Conservation (phyloP, 2,113 vertebrate species). For the Rhinogobius similis region DNA sequence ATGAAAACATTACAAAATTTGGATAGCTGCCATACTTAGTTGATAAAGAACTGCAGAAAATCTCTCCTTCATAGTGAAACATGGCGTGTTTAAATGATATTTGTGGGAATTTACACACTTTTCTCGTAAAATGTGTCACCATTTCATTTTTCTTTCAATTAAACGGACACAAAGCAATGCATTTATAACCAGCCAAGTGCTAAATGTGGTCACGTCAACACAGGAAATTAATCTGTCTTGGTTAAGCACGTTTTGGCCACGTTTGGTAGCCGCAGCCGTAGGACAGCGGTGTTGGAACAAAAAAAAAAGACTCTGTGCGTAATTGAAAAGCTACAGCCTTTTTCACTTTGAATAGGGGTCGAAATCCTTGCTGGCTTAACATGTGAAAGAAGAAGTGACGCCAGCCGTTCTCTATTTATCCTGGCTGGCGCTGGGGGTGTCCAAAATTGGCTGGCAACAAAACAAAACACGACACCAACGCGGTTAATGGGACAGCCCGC, state of each 20-base stretch:
- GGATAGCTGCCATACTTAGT: not conserved
- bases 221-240: not conserved
- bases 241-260: not conserved
- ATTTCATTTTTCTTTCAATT: not conserved
- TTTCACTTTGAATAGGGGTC: not conserved
- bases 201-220: not conserved
- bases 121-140: too few species aligned
- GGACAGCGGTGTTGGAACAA: not conserved
- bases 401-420: too few species aligned
- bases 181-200: not conserved
- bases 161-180: not conserved
- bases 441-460: not conserved
- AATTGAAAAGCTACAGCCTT: not conserved
- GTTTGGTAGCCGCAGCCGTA: too few species aligned
- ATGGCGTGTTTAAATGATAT: too few species aligned
- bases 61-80: too few species aligned
- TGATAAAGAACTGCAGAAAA: not conserved
- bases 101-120: too few species aligned
- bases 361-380: not conserved
- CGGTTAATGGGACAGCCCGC: constrained; percentile 2
- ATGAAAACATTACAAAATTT: not conserved
- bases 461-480: not conserved
- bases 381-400: not conserved
- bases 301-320: not conserved
- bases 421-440: too few species aligned